Evolutionary conservation across 2,888 invertebrate genomes (phyloP), one percentile per base, ranked within the genome.

Genomic region (Disparrhopalites patrizii): DNA sequence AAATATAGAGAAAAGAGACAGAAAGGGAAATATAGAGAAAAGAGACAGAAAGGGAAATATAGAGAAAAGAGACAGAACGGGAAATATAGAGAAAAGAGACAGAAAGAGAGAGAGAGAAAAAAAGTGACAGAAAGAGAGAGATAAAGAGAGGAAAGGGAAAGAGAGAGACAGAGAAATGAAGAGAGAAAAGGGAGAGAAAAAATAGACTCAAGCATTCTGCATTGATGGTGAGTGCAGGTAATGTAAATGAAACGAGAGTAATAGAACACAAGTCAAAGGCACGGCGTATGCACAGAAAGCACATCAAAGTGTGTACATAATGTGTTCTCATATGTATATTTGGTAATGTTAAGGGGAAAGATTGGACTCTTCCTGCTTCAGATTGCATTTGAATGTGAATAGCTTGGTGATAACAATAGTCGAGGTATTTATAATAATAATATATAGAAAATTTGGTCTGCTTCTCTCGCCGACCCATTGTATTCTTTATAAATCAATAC

Each of bases 351-450:
- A 38, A 25, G 18, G 33, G 56, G 56, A 27, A 60, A 62, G 62
- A 66, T 66, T 66, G 66, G 62, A 62, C 62, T 66, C 66, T 66
- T 66, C 66, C 66, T 66, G 66, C 58, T 62, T 55, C 47, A 56
- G 33, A 56, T 31, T 61, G 56, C 61, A 61, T 66, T 56, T 61
- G 66, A 66, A 61, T 52, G 18, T 52, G 62, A 62, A 52, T 52
- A 62, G 51, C 51, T 62, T 36, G 52, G 61, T 64, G 68, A 61
- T 68, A 68, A 68, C 64, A 68, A 68, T 68, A 62, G 68, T 63
- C 60, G 47, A 62, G 68, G 62, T 64, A 68, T 68, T 68, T 64
- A 67, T 68, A 61, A 68, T 68, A 68, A 68, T 68, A 68, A 64
- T 57, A 60, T 64, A 68, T 68, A 68, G 68, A 68, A 68, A 65